Percentiles rank a stretch among this genome's conserved stretches.
Evolutionary conservation across 2,113 vertebrate species (phyloP).

Genomic region (Pseudorhombus dupliciocellatus): DNA sequence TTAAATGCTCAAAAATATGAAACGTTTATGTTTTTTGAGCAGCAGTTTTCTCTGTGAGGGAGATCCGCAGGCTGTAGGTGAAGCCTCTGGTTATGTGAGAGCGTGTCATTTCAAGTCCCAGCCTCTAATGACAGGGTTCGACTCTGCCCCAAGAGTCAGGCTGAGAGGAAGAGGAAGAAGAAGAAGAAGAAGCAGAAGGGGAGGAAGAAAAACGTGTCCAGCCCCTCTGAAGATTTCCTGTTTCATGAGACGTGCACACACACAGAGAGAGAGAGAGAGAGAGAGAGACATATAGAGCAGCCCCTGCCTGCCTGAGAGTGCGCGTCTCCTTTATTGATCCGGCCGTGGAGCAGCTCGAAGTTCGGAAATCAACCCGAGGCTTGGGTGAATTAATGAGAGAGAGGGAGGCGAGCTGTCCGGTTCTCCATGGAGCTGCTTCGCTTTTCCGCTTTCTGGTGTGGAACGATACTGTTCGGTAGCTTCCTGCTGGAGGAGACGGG

Average conservation of each 20-base stretch:
- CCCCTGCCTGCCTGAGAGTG: conserved; percentile 8
- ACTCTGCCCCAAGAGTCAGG: conserved; percentile 40
- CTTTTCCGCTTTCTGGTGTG: conserved; percentile 74
- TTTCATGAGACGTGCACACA: conserved; percentile 62
- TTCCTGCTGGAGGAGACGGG: conserved; percentile 52
- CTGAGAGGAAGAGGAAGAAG: conserved; percentile 38
- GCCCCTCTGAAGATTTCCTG: conserved; percentile 80
- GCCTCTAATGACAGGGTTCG: conserved; percentile 71
- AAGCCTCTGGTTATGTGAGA: conserved; percentile 28
- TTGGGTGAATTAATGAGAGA: conserved; percentile 63
- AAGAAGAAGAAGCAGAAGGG: conserved; percentile 9
- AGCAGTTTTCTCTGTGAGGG: not conserved
- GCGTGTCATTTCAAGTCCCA: conserved; percentile 65
- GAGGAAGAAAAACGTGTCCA: conserved; percentile 42
- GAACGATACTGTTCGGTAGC: conserved; percentile 64
- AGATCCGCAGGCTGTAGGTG: conserved; percentile 7
- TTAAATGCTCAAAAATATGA: too few relatives aligned
- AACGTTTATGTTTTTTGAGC: too few relatives aligned
- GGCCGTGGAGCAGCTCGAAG: not conserved
- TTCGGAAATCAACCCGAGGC: not conserved
- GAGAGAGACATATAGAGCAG: conserved; percentile 64
- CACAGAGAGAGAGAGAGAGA: conserved; percentile 64
- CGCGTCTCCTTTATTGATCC: not conserved
- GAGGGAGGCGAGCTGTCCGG: conserved; percentile 24
- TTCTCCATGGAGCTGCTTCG: conserved; percentile 72